Evolutionary conservation across 2,113 vertebrate genomes (phyloP), one percentile per base, ranked within the genome.

Genomic region (Steatornis caripensis): DNA sequence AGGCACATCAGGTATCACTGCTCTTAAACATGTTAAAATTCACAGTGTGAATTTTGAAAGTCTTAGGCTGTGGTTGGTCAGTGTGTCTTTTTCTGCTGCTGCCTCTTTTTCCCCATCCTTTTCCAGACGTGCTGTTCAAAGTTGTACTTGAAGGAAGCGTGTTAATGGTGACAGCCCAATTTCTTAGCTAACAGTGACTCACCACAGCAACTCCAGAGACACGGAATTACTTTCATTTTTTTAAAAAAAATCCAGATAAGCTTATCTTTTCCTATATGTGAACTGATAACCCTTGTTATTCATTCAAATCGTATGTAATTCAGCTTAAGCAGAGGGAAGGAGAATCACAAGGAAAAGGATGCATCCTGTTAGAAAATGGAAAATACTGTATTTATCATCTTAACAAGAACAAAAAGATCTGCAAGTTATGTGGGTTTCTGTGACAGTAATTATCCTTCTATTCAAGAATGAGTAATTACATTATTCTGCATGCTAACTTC

Each of bases 371-470:
- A 83, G 62, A 81, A 97, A 91, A 87, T 57, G 90, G 87, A 81
- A 95, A 97, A 92, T 80, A 87, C 87, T 88, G 45, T 95, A 93
- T 97, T 97, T 94, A 85, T 97, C 96, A 94, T 96, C 92, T 97
- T 96, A 95, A 96, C 84, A 95, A 83, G 97, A 96, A 97, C 95
- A 96, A 92, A 95, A 95, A 96, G 97, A 95, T 96, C 95, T 90
- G 64, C 90, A 89, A 95, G 94, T 96, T 92, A 87, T 80, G 94
- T 95, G 96, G 96, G 95, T 93, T 97, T 96, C 76, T 75, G 95
- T 90, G 95, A 95, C 83, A 96, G 95, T 91, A 91, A 94, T 96
- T 93, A 94, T 94, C 95, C 94, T 92, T 83, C 87, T 97, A 95
- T 96, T 96, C 95, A 92, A 91, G 90, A 92, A 86, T 94, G 94